Evolutionary conservation across 2,888 invertebrate species (phyloP).

Genomic region (Nezara viridula): DNA sequence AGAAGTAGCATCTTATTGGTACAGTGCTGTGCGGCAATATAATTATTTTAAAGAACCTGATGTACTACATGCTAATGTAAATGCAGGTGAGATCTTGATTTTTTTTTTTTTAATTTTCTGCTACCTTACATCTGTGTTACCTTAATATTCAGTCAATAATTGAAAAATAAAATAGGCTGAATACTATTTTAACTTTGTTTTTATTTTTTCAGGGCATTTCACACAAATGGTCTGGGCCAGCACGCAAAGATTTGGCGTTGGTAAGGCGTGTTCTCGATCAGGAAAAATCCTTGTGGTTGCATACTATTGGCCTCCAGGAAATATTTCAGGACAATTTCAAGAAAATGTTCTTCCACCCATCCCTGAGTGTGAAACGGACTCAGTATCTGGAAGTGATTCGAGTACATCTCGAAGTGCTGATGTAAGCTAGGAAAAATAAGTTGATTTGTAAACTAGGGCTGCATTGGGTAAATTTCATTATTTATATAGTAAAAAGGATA

Average conservation of each 20-base stretch:
- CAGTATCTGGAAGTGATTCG: conserved; percentile 65
- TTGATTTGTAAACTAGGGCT: conserved; percentile 51
- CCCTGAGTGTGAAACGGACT: conserved; percentile 73
- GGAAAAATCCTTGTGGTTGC: conserved; percentile 88
- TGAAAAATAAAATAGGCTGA: not conserved
- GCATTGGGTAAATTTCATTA: not conserved
- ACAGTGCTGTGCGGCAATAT: conserved; percentile 83
- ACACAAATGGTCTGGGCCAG: conserved; percentile 88
- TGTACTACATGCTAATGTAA: conserved; percentile 82
- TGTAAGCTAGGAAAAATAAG: conserved; percentile 51
- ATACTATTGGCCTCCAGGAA: conserved; percentile 87
- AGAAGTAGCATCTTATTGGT: conserved; percentile 87
- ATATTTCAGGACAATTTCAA: conserved; percentile 80
- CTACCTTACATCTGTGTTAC: not conserved
- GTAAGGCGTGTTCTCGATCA: conserved; percentile 82
- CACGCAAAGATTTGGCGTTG: conserved; percentile 83
- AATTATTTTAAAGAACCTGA: conserved; percentile 81
- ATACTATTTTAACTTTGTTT: not conserved
- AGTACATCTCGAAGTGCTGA: conserved; percentile 62
- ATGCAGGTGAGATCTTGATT: conserved; percentile 75
- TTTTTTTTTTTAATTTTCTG: not conserved
- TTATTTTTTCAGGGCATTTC: conserved; percentile 79
- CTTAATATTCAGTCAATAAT: not conserved
- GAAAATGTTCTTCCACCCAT: conserved; percentile 83
- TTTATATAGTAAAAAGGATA: not conserved